Percentiles rank a stretch among this genome's conserved stretches.
phyloP scores from a whole-genome alignment of 2,797 vertebrate genomes.

The Orestias chungarensis region DNA sequence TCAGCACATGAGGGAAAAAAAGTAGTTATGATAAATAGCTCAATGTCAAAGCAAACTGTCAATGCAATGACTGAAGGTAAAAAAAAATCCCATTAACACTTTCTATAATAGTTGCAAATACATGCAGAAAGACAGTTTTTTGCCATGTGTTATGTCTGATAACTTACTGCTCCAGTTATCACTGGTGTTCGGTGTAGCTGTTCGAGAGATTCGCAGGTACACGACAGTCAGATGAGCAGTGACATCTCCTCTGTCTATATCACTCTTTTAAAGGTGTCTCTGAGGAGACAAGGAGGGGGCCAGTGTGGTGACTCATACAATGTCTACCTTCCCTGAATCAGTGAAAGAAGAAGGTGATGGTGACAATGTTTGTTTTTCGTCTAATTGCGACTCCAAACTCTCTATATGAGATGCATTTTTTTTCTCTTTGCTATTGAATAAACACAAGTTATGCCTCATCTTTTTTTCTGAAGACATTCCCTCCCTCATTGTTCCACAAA shows the following conservation, averaged over 20 bases:
- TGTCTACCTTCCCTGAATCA: conserved; percentile 42
- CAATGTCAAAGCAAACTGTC: not conserved
- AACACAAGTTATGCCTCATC: conserved; percentile 28
- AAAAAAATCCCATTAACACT: not conserved
- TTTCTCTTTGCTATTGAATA: conserved; percentile 1
- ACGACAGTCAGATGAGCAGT: conserved; percentile 28
- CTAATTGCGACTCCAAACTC: conserved; percentile 21
- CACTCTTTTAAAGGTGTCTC: conserved; percentile 36
- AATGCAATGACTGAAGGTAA: not conserved
- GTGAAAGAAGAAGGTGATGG: conserved; percentile 21
- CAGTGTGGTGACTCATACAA: conserved; percentile 61
- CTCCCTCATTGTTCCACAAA: conserved; percentile 10
- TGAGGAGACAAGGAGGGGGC: conserved; percentile 35
- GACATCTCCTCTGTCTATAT: conserved; percentile 49
- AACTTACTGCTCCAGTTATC: not conserved
- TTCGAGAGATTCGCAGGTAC: conserved; percentile 1
- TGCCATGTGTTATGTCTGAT: not conserved
- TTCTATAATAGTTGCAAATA: not conserved
- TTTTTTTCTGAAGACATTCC: conserved; percentile 7
- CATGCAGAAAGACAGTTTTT: not conserved
- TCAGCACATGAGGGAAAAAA: not conserved
- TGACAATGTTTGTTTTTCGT: conserved; percentile 27
- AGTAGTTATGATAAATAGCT: not conserved
- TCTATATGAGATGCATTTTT: conserved; percentile 6
- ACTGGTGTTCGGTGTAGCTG: not conserved